Evolutionary conservation across 35 echinoderm and acorn worm species (phyloP).

Genomic region (Eucidaris tribuloides): DNA sequence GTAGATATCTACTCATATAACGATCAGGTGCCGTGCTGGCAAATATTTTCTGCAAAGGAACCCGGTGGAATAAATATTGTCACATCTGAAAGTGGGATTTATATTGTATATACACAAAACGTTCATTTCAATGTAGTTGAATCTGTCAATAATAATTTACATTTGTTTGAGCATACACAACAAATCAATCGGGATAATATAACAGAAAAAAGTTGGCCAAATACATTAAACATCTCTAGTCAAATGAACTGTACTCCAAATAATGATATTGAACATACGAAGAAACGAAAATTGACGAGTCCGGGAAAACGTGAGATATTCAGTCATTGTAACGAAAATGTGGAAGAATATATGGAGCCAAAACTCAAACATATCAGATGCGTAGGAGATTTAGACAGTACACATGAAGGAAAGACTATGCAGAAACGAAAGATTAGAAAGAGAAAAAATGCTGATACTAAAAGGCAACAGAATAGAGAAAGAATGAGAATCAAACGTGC

Average conservation of each 20-base stretch:
- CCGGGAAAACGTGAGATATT: neutral
- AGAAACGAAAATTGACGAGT: neutral
- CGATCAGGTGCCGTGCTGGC: neutral
- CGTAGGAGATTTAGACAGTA: neutral
- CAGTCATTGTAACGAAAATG: neutral
- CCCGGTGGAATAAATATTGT: neutral
- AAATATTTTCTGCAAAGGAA: neutral
- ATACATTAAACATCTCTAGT: neutral
- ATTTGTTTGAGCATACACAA: neutral
- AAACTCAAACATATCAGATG: neutral
- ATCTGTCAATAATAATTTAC: neutral
- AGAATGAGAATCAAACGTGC: neutral
- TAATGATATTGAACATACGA: no score
- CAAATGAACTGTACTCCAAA: no score
- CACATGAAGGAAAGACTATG: neutral
- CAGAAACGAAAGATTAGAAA: neutral
- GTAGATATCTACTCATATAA: slow-evolving; percentile 1
- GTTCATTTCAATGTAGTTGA: slow-evolving; percentile 28
- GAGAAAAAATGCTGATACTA: neutral
- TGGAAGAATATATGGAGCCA: neutral
- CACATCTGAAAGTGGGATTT: neutral
- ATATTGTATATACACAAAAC: slow-evolving; percentile 3
- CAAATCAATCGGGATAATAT: neutral
- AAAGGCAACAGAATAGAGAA: neutral
- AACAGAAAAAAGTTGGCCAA: neutral